Base-by-base conservation (phyloP, 1,140 invertebrate species). In the Macrosteles quadrilineatus region DNA sequence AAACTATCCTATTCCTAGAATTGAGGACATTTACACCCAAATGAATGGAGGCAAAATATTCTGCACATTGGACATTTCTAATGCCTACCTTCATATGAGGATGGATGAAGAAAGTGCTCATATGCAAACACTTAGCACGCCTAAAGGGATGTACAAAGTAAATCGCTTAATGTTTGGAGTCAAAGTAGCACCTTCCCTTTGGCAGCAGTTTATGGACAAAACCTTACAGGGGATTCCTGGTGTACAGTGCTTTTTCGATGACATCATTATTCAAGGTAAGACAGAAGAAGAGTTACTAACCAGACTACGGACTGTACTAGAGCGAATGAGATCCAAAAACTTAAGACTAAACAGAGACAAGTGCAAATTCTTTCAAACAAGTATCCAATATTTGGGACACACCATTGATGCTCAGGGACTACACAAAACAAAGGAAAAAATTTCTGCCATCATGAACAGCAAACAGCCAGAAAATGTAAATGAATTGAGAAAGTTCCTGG, bases 131-230 rank as follows among this genome's bases (percentile, higher is more conserved):
- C n/a, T n/a, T n/a, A n/a, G 74, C 55, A 79, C 77, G 23, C 76
- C 25, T 14, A 59, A 59, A 27, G 55, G 55, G n/a, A 21, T 59
- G 25, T 59, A 14, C 55, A 73, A 69, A 64, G 73, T 75, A 21
- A 78, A 78, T 64, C 62, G 77, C 32, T 47, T 79, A 21, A 74
- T 74, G 67, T 77, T 78, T 71, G 76, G 77, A n/a, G 72, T 77
- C 1, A 74, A 74, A 57, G 55, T 72, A 4, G 76, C 74, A 25
- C 76, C 77, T 30, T 72, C 30, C 2, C 31, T 71, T 14, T 80
- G 74, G 72, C 76, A 80, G 70, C 68, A 72, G 40, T 74, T 75
- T 62, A 77, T 79, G 71, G 78, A 79, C 40, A 27, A 25, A 59
- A 29, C 27, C 0, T 1, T 74, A 4, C 59, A 71, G 12, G 25